phyloP scores from a whole-genome alignment of 2,888 invertebrate genomes.

The Sycophila texana region DNA sequence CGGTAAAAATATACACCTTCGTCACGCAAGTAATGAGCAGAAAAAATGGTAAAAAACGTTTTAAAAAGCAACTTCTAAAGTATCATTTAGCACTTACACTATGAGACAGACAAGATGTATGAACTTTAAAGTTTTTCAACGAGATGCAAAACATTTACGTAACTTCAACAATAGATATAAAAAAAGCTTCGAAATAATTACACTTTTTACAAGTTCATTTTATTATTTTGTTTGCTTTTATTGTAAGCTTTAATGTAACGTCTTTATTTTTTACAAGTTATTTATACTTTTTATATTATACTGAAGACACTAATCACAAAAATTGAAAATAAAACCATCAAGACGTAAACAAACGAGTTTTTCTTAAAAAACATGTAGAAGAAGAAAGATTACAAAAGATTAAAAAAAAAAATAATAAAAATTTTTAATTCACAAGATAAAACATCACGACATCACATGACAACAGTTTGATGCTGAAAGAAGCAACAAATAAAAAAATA shows the following conservation, averaged over 20 bases:
- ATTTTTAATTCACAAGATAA: not conserved
- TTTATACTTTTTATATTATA: constrained; percentile 19
- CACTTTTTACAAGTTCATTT: constrained; percentile 8
- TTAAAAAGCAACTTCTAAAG: constrained; percentile 48
- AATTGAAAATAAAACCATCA: constrained; percentile 19
- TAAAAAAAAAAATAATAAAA: constrained; percentile 12
- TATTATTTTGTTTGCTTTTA: constrained; percentile 12
- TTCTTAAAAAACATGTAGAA: not conserved
- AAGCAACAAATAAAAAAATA: constrained; percentile 21
- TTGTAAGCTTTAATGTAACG: constrained; percentile 22
- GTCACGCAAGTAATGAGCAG: constrained; percentile 33
- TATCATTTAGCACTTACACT: constrained; percentile 13
- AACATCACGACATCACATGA: constrained; percentile 15
- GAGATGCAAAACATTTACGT: constrained; percentile 9
- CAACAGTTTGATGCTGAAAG: constrained; percentile 9
- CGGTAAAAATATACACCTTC: constrained; percentile 5
- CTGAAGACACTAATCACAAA: constrained; percentile 24
- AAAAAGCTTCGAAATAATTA: constrained; percentile 17
- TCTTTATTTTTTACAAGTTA: constrained; percentile 28
- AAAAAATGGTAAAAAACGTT: constrained; percentile 23
- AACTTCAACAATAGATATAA: constrained; percentile 9
- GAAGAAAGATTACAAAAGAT: not conserved
- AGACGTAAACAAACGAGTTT: not conserved
- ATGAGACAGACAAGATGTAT: constrained; percentile 12
- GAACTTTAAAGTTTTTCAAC: constrained; percentile 16